phyloP scores from a whole-genome alignment of 1,140 invertebrate species.

The Oncopodura yosiiana region DNA sequence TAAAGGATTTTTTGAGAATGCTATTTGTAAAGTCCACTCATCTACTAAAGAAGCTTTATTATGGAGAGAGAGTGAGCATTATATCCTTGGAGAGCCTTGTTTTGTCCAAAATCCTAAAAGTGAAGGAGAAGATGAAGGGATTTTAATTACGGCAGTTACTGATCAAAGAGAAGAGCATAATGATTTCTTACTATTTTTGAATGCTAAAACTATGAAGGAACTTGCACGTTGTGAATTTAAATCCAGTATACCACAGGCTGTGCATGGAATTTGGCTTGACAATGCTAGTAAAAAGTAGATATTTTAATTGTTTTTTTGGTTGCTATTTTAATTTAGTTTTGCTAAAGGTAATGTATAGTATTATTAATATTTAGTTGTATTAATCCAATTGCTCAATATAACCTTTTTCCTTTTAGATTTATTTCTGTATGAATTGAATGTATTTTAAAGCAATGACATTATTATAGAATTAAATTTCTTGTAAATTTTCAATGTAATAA shows the following conservation, averaged over 20 bases:
- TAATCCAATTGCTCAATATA: no score
- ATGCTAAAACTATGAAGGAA: conserved; percentile 36
- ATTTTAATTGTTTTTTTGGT: no score
- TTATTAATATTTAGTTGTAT: no score
- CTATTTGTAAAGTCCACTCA: conserved; percentile 21
- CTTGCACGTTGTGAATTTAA: conserved; percentile 32
- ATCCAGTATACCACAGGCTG: conserved; percentile 27
- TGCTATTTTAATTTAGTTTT: no score
- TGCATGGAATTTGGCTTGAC: conserved; percentile 31
- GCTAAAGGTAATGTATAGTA: no score
- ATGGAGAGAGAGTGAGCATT: conserved; percentile 35
- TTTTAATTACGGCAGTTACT: conserved; percentile 31
- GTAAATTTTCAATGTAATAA: no score
- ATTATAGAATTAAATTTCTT: no score
- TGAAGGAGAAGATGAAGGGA: conserved; percentile 37
- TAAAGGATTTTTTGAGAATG: conserved; percentile 26
- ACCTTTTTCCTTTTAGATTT: no score
- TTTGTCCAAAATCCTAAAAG: conserved; percentile 36
- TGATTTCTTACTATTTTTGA: conserved; percentile 33
- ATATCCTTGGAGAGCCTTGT: conserved; percentile 35
- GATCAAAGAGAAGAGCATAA: conserved; percentile 30
- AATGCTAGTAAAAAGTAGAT: neutral
- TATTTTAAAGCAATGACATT: no score
- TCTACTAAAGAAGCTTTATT: conserved; percentile 21
- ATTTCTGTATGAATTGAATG: no score